Percentiles rank a stretch among this genome's conserved stretches.
Conservation (phyloP, 1,140 invertebrate genomes). For the Drosophila repleta region DNA sequence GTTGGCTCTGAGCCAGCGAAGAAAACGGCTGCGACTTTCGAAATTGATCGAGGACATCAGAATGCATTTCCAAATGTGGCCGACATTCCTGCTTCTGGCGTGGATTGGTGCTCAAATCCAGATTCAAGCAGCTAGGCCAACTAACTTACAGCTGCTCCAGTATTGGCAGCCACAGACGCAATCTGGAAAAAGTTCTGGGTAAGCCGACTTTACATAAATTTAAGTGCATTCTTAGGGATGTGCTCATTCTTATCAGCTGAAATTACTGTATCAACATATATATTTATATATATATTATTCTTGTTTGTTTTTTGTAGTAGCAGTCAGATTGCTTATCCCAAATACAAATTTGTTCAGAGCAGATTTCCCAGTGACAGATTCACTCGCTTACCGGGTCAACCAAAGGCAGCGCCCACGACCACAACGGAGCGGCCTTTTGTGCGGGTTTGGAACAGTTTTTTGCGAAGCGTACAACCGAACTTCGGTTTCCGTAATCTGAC, state of each 20-base stretch:
- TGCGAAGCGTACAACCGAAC: slow-evolving; percentile 68
- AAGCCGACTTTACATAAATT: not conserved
- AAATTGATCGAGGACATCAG: not conserved
- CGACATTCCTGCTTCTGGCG: slow-evolving; percentile 41
- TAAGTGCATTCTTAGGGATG: too few species aligned
- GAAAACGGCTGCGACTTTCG: slow-evolving; percentile 14
- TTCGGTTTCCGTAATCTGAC: slow-evolving; percentile 70
- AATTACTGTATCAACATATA: too few species aligned
- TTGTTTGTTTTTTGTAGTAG: not conserved
- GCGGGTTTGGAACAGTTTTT: slow-evolving; percentile 71
- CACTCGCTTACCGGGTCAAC: slow-evolving; percentile 25
- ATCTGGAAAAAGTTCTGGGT: slow-evolving; percentile 22
- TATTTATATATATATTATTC: not conserved
- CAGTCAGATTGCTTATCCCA: slow-evolving; percentile 15
- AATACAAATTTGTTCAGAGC: not conserved
- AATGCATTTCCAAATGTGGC: slow-evolving; percentile 49
- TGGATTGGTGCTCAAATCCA: slow-evolving; percentile 15
- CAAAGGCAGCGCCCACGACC: slow-evolving; percentile 40
- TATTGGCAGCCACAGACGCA: slow-evolving; percentile 22
- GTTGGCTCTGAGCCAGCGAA: slow-evolving; percentile 35
- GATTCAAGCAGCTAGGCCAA: slow-evolving; percentile 29
- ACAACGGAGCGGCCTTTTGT: slow-evolving; percentile 69
- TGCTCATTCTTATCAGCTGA: too few species aligned
- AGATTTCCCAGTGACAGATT: slow-evolving; percentile 28
- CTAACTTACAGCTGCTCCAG: slow-evolving; percentile 16